Evolutionary conservation across 2,113 vertebrate species (phyloP).

Genomic region (Ptyas mucosa): DNA sequence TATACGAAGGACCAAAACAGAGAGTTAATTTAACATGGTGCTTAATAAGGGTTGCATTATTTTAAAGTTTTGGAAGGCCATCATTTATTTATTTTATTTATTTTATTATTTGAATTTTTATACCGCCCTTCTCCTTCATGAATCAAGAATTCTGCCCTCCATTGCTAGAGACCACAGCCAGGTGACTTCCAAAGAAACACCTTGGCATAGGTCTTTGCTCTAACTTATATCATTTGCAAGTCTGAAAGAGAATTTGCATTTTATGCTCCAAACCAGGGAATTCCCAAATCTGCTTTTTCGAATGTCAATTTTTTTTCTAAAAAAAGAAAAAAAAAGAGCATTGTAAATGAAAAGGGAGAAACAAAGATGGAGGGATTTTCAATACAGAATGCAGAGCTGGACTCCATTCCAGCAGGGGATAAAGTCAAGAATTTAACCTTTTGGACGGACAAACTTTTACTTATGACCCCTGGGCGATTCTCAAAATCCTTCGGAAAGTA

Average conservation of each 20-base stretch:
- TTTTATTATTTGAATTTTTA: too few species aligned
- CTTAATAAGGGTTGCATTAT: not conserved
- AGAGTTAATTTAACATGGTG: not conserved
- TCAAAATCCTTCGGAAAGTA: not conserved
- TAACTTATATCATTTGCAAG: conserved; percentile 25
- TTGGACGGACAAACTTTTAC: not conserved
- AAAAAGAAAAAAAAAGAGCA: not conserved
- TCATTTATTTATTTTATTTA: too few species aligned
- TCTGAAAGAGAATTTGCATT: conserved; percentile 41
- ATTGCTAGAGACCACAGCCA: not conserved
- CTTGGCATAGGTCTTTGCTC: not conserved
- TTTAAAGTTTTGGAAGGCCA: not conserved
- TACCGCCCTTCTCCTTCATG: too few species aligned
- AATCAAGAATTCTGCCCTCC: not conserved
- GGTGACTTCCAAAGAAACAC: conserved; percentile 1
- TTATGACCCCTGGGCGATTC: not conserved
- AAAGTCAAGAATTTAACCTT: not conserved
- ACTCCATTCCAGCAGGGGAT: too few species aligned
- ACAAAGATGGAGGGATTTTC: not conserved
- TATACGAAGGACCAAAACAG: not conserved
- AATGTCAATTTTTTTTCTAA: conserved; percentile 12
- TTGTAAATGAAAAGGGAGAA: not conserved
- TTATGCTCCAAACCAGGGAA: not conserved
- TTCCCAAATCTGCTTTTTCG: not conserved
- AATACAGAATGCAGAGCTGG: not conserved